Evolutionary conservation across 2,797 vertebrate genomes (phyloP).

Genomic region (Scarus forsteni): DNA sequence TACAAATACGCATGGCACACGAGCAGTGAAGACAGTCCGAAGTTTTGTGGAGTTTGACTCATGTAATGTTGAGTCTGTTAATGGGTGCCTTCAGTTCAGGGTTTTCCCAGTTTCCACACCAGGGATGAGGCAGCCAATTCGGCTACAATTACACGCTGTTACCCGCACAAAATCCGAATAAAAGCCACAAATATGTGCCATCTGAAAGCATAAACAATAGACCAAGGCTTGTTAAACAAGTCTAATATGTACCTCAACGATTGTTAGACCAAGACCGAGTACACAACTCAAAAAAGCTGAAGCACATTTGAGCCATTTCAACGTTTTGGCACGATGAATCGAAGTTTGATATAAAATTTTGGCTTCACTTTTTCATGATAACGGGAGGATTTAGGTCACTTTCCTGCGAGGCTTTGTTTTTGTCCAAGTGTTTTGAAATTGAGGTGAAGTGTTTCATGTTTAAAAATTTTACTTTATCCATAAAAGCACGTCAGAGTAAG

Average conservation of each 20-base stretch:
- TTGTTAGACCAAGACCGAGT: background rate
- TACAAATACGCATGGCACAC: background rate
- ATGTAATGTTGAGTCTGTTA: constrained; percentile 15
- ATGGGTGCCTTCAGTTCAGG: constrained; percentile 1
- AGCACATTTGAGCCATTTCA: too few relatives aligned
- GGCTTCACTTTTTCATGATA: too few relatives aligned
- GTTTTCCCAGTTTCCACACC: constrained; percentile 6
- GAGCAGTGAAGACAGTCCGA: constrained; percentile 13
- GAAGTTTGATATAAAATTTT: too few relatives aligned
- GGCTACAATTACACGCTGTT: background rate
- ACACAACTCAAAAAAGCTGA: background rate
- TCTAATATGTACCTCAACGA: constrained; percentile 19
- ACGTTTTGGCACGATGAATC: too few relatives aligned
- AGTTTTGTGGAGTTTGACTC: constrained; percentile 58
- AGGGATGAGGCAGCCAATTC: constrained; percentile 14
- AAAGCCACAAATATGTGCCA: background rate
- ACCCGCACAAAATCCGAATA: background rate
- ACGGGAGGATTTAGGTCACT: too few relatives aligned
- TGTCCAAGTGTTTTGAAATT: too few relatives aligned
- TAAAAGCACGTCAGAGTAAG: too few relatives aligned
- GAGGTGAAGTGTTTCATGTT: too few relatives aligned
- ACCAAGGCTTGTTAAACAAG: constrained; percentile 13
- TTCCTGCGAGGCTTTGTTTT: too few relatives aligned
- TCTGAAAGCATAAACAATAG: constrained; percentile 11
- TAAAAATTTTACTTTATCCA: too few relatives aligned